Evolutionary conservation across 1,140 invertebrate species (phyloP).

Genomic region (Cotesia chilonis): DNA sequence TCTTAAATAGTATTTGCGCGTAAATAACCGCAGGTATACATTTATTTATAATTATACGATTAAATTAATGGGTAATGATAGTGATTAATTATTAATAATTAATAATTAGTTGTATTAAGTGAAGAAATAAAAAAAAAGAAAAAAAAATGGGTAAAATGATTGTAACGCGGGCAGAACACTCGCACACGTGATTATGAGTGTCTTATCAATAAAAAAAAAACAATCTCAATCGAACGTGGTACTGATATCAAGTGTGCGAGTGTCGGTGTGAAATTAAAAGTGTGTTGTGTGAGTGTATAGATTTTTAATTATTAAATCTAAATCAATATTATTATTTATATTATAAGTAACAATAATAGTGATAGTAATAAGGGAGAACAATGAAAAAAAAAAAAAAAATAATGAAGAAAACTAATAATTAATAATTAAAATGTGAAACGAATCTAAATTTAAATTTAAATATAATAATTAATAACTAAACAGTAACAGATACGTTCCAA

Average conservation of each 20-base stretch:
- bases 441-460: background rate
- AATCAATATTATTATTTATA: no score
- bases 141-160: background rate
- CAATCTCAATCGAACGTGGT: background rate
- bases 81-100: no score
- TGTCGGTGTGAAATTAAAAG: background rate
- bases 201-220: constrained; percentile 8
- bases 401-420: constrained; percentile 6
- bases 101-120: background rate
- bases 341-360: no score
- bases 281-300: no score
- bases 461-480: constrained; percentile 5
- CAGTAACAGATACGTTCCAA: constrained; percentile 42
- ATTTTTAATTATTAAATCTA: no score
- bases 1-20: constrained; percentile 4
- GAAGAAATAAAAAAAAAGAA: constrained; percentile 5
- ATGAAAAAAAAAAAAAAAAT: background rate
- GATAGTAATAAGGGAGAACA: no score
- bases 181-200: constrained; percentile 5
- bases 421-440: background rate
- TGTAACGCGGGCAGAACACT: background rate
- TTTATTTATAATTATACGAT: constrained; percentile 25
- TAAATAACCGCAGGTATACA: constrained; percentile 14
- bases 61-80: constrained; percentile 9
- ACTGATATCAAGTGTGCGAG: constrained; percentile 22